Evolutionary conservation across 2,113 vertebrate species (phyloP).

Genomic region (Acanthisitta chloris): DNA sequence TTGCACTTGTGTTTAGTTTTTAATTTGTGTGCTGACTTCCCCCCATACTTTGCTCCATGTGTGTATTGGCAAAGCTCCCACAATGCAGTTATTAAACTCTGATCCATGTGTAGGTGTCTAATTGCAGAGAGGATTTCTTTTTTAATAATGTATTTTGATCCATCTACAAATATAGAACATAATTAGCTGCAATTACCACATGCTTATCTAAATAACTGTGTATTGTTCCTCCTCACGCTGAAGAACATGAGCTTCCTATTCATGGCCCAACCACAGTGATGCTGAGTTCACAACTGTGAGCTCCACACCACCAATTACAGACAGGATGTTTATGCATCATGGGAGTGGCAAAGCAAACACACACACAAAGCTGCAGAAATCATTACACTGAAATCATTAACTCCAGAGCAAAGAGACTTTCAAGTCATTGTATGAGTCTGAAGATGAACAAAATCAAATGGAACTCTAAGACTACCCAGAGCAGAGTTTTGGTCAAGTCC

Average conservation of each 20-base stretch:
- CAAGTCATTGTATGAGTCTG: background rate
- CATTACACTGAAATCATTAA: background rate
- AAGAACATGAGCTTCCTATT: background rate
- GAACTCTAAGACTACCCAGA: background rate
- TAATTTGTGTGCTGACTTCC: background rate
- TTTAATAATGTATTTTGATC: constrained; percentile 22
- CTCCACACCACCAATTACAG: background rate
- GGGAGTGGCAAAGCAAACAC: background rate
- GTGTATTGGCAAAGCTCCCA: constrained; percentile 10
- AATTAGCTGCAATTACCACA: constrained; percentile 34
- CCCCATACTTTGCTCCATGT: background rate
- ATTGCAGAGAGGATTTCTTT: background rate
- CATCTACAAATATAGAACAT: background rate
- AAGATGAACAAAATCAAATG: background rate
- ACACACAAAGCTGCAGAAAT: background rate
- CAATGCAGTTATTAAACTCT: constrained; percentile 13
- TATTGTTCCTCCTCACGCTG: background rate
- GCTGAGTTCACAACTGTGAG: background rate
- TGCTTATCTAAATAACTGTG: background rate
- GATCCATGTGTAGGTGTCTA: constrained; percentile 22
- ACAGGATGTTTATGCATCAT: background rate
- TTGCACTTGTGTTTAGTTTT: background rate
- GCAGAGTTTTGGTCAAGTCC: background rate
- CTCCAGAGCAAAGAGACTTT: background rate
- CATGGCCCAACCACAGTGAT: background rate